Base-by-base conservation (phyloP, 2,113 vertebrate genomes). In the Monopterus albus region DNA sequence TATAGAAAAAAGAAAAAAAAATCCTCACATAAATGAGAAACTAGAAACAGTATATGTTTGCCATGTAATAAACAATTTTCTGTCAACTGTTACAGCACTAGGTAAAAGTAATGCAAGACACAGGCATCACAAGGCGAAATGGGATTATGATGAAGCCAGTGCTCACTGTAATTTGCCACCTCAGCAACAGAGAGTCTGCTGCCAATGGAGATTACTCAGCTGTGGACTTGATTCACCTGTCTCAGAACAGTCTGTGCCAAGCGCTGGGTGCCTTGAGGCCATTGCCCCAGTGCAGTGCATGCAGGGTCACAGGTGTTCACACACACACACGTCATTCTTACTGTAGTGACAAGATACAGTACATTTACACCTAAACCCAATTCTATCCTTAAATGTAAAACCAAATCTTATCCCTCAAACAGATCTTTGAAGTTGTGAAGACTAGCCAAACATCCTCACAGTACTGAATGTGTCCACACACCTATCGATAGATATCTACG, bases 181-280 rank as follows among this genome's bases (percentile, higher is more conserved):
- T 69, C 57, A 88, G 77, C 67, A 70, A 60, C 77, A 60, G 73
- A 75, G 25, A 35, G 29, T 42, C 62, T 25, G 21, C 46, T 66
- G 71, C 68, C 66, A 82, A 66, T 80, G 56, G 29, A 76, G 84
- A 85, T 90, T 87, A 88, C 64, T 42, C 20, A 36, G 72, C 55
- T 2, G 36, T 57, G 72, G 72, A 77, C 45, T 51, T 40, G 36
- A 53, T 73, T 86, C 86, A 89, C 86, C 73, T 90, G 86, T 77
- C 57, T 65, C 18, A 50, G 65, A 66, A 70, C 3, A 68, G 74
- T 42, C 58, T 21, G n/a, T 28, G 68, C 83, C 84, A 84, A 81
- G 72, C 65, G 58, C 38, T 75, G 3, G 1, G 75, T 55, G 64
- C 71, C 70, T 72, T 20, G 59, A 83, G 72, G 73, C 71, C 70